Base-by-base conservation (phyloP, 64 coral and sea anemone genomes). In the Astreopora myriophthalma region DNA sequence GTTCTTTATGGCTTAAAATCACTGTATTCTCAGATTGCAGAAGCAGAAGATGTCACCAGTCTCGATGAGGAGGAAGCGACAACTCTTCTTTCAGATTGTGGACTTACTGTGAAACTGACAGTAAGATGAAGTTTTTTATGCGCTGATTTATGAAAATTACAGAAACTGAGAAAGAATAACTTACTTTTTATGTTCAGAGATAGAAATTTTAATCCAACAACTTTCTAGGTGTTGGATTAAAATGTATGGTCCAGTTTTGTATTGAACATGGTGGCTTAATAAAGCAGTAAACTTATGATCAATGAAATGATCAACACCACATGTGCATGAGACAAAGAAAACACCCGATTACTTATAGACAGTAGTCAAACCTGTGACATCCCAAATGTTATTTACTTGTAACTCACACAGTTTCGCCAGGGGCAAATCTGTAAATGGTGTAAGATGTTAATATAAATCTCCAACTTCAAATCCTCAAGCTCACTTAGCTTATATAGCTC, bases 31-130 rank as follows among this genome's bases (percentile, higher is more conserved):
- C 57, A 84, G 86, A 85, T 94, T 73, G 77, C 76, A 84, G 77
- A 84, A 89, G 86, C 49, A 55, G 49, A 17, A 48, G 87, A 94
- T 76, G 79, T 94, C 62, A 79, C 32, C 33, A 89, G 28, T 58
- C 87, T 94, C 37, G 93, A 94, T 75, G 49, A 84, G 38, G 93
- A 94, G 42, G 87, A 94, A 89, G 35, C 86, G 34, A 90, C 40
- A 16, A 51, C 67, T 31, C 26, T 70, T 70, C 67, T 70, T 70
- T 27, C 67, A 31, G 29, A 70, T 30, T 26, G 67, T 70, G 30
- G 67, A 1, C 22, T 70, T 70, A 70, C 67, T 27, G 32, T 70
- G 67, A 70, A 70, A 70, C 67, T 70, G 26, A 70, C 67, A 32
- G 67, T 70, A 32, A 70, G 67, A 31, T 31, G 26, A 31, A 55